These are phyloP conservation scores for Bathynomus jamesi DNA, from an alignment of 1,140 invertebrate species.

Conservation along the genomic window DNA sequence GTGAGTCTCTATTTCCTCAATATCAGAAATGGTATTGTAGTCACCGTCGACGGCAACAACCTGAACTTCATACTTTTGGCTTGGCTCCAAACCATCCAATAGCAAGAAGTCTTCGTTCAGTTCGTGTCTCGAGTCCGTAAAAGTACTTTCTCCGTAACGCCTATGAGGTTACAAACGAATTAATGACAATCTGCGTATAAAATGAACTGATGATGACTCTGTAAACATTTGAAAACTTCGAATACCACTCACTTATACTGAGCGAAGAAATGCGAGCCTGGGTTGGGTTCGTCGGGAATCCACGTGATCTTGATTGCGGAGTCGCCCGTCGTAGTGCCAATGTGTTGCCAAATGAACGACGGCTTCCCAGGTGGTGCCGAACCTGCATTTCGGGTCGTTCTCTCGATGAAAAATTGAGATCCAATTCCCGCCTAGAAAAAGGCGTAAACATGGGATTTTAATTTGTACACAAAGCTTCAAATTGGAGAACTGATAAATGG, in stretches of 20 bases:
- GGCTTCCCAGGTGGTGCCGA: conserved; percentile 63
- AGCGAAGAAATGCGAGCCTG: conserved; percentile 80
- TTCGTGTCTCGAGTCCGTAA: conserved; percentile 54
- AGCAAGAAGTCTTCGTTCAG: conserved; percentile 64
- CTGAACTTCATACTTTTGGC: conserved; percentile 77
- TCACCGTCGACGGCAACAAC: conserved; percentile 87
- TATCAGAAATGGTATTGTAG: conserved; percentile 59
- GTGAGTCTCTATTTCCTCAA: conserved; percentile 69
- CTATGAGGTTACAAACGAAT: conserved; percentile 40
- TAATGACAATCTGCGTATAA: not conserved
- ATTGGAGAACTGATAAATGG: too few relatives aligned
- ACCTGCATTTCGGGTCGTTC: conserved; percentile 54
- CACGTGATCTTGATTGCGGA: conserved; percentile 71
- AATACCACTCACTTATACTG: conserved; percentile 58
- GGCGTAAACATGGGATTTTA: too few relatives aligned
- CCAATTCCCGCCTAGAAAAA: conserved; percentile 24
- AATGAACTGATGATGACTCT: not conserved
- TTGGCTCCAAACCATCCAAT: conserved; percentile 68
- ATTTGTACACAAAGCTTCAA: too few relatives aligned
- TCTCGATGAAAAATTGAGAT: conserved; percentile 66
- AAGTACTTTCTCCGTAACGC: conserved; percentile 61
- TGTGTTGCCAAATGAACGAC: conserved; percentile 59
- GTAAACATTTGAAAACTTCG: conserved; percentile 8
- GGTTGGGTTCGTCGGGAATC: conserved; percentile 59
- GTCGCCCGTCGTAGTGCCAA: conserved; percentile 62